Evolutionary conservation across 2,113 vertebrate genomes (phyloP), one percentile per base, ranked within the genome.

Genomic region (Progne subis): DNA sequence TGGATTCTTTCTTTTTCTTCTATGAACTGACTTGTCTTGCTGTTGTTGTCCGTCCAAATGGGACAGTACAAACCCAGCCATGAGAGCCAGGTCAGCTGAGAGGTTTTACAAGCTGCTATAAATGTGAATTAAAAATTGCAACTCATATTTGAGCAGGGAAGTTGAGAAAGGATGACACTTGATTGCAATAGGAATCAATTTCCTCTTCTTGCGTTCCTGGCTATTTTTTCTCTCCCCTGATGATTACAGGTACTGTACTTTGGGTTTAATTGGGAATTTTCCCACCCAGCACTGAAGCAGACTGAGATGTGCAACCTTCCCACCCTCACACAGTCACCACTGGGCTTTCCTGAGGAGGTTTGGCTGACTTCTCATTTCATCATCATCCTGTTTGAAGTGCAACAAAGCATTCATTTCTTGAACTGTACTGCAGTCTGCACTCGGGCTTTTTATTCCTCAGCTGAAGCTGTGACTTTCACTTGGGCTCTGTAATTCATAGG

Each of bases 211-310:
- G 39, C 26, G 7, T 70, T 90, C 52, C 76, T 68, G 72, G 50
- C 34, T 80, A 6, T 50, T 83, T 88, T 77, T 46, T 19, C 41
- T 82, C 31, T 95, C 72, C 68, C 78, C 32, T 75, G 77, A 41
- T 64, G 44, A 47, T 79, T 89, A 11, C 74, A 86, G 82, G 77
- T 94, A 11, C 50, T 59, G 21, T 52, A 25, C 55, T 92, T 83
- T 16, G 44, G 69, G 60, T 83, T 94, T 95, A 88, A 91, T 28
- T 78, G 64, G 76, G 76, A 69, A 25, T 84, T 97, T 95, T 91
- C 86, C 68, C 88, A 92, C 50, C 64, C 32, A 39, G 21, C 34
- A 47, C 50, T 74, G 82, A 53, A 83, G 68, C 29, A 77, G 31
- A 18, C 18, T 74, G 55, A 29, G 67, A 84, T 72, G 21, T 90